Conservation (phyloP, 2,797 vertebrate genomes). For the Oreochromis grahami region DNA sequence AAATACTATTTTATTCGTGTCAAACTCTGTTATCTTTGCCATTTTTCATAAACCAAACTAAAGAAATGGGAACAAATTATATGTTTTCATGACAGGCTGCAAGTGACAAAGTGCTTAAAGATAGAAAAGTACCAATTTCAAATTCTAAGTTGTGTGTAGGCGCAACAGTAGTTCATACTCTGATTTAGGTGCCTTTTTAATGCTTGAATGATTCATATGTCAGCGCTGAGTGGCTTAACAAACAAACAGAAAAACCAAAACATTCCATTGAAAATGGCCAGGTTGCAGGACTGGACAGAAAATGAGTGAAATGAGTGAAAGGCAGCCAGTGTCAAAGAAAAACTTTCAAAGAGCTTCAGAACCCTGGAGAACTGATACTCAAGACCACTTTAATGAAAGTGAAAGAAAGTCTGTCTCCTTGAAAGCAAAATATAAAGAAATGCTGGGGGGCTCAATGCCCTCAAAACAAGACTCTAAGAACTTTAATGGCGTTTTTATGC, state of each 20-base stretch:
- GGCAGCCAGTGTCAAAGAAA: background rate
- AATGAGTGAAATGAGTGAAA: background rate
- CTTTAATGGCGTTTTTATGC: background rate
- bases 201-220: background rate
- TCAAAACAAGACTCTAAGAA: background rate
- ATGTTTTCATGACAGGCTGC: background rate
- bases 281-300: background rate
- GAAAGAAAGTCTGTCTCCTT: background rate
- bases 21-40: background rate
- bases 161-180: background rate
- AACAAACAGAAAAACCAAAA: background rate
- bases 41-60: background rate
- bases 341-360: background rate
- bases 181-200: background rate
- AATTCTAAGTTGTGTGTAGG: background rate
- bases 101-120: background rate
- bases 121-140: background rate
- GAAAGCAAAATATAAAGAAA: background rate
- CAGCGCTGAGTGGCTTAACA: background rate
- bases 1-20: background rate
- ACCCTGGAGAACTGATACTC: background rate
- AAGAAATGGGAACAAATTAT: background rate
- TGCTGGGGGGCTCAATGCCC: background rate
- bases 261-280: background rate
- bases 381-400: background rate